Conservation (phyloP, 2,888 invertebrate genomes). For the Micoletzkya japonica region DNA sequence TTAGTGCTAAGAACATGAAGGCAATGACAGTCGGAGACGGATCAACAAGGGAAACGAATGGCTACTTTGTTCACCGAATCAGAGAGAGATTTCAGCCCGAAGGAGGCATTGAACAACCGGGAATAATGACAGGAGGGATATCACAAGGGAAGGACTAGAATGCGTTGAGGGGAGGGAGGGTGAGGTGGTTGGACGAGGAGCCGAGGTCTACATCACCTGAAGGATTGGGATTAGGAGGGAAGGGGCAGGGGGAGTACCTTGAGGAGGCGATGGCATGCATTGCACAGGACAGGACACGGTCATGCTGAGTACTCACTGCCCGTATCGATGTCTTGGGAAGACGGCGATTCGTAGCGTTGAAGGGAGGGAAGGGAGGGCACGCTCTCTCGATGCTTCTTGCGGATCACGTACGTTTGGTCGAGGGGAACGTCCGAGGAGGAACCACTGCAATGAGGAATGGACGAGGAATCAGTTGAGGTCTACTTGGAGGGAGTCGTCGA, state of each 20-base stretch:
- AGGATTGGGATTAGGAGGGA: not conserved
- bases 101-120: too few relatives aligned
- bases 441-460: not conserved
- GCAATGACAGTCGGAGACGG: too few relatives aligned
- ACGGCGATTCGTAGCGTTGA: slow-evolving; percentile 23
- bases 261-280: not conserved
- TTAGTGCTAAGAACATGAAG: too few relatives aligned
- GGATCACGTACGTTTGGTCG: slow-evolving; percentile 23
- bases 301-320: slow-evolving; percentile 4
- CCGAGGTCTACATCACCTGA: slow-evolving; percentile 28
- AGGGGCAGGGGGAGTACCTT: not conserved
- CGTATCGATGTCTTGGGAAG: slow-evolving; percentile 21
- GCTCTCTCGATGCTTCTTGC: slow-evolving; percentile 5
- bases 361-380: slow-evolving; percentile 15
- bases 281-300: not conserved
- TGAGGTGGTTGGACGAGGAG: slow-evolving; percentile 17
- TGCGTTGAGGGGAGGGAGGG: slow-evolving; percentile 27
- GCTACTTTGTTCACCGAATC: too few relatives aligned
- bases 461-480: not conserved
- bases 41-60: too few relatives aligned
- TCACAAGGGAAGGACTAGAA: too few relatives aligned
- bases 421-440: slow-evolving; percentile 9
- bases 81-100: too few relatives aligned
- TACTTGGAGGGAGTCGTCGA: slow-evolving; percentile 15
- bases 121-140: too few relatives aligned